Evolutionary conservation across 37 sponge, comb jelly and placozoan species (phyloP), one percentile per base, ranked within the genome.

Genomic region (Geodia barretti): DNA sequence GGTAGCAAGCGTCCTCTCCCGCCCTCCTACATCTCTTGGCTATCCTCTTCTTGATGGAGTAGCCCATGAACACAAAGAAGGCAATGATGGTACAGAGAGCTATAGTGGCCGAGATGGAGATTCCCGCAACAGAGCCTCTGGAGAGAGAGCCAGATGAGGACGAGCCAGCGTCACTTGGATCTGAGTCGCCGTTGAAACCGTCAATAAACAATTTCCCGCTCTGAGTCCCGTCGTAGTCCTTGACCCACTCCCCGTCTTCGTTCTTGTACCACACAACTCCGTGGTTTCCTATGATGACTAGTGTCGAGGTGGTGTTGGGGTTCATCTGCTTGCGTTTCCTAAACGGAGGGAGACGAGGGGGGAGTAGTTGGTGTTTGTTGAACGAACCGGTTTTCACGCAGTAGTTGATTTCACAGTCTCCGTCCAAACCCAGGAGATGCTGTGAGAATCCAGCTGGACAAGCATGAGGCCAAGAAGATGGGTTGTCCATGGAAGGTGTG

Each of bases 381-480:
- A 34, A 72, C 24, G 41, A 32, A 0, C 78, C 78, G n/a, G 67
- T 32, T 43, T 70, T 39, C 31, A 81, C 73, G 76, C 91, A 90
- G 61, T 82, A 90, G 40, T 81, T 82, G 3, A 90, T 81, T 60
- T 85, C 82, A 60, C 91, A 90, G n/a, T 74, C 82, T 25, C 77
- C 66, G 33, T 80, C 86, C n/a, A 90, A 67, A 28, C 75, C 38
- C 9, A 76, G 78, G 23, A 90, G 47, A 40, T 84, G 82, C 60
- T 78, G 81, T 0, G 62, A 54, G 61, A 70, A 90, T 29, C 78
- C 81, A 47, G 64, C 28, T 0, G 91, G 91, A 42, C 91, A 90
- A 7, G 30, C 34, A 8, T 67, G 74, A 28, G 83, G 88, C 78
- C 71, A 77, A 17, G 40, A 41, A 20, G 28, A 7, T 42, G n/a